Evolutionary conservation across 2,888 invertebrate species (phyloP).

Genomic region (Merodon equestris): DNA sequence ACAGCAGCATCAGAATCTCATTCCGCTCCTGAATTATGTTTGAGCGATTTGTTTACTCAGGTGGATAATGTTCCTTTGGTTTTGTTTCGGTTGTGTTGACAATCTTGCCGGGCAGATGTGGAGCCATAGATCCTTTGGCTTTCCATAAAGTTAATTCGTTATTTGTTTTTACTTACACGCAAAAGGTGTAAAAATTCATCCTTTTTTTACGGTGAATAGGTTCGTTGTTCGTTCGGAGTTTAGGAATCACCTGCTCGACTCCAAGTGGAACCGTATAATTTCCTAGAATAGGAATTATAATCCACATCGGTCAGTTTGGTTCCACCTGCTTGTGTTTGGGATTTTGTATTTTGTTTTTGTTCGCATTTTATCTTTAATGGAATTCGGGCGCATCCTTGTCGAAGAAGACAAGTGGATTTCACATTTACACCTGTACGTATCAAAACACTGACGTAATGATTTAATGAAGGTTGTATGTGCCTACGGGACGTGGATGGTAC

Average conservation of each 20-base stretch:
- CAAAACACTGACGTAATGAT: constrained; percentile 44
- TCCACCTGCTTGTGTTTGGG: constrained; percentile 50
- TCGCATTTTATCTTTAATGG: constrained; percentile 10
- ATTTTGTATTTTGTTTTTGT: background rate
- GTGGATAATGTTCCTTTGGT: constrained; percentile 41
- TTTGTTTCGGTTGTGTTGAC: constrained; percentile 7
- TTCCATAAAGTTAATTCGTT: constrained; percentile 13
- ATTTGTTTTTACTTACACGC: constrained; percentile 39
- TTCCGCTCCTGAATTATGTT: constrained; percentile 46
- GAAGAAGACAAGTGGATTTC: constrained; percentile 38
- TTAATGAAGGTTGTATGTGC: constrained; percentile 51
- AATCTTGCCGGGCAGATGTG: constrained; percentile 32
- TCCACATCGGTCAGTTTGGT: constrained; percentile 48
- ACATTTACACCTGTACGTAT: constrained; percentile 61
- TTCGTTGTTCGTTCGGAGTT: background rate
- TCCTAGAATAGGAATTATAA: constrained; percentile 52
- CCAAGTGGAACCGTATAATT: constrained; percentile 54
- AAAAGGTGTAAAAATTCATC: constrained; percentile 42
- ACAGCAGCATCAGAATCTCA: constrained; percentile 36
- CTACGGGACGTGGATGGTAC: too few species aligned
- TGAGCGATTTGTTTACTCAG: constrained; percentile 55
- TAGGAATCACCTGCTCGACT: constrained; percentile 48
- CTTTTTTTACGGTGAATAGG: constrained; percentile 9
- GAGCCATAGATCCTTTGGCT: background rate
- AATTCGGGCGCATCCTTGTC: constrained; percentile 30